Evolutionary conservation across 1,140 invertebrate species (phyloP).

Genomic region (Centruroides sculpturatus): DNA sequence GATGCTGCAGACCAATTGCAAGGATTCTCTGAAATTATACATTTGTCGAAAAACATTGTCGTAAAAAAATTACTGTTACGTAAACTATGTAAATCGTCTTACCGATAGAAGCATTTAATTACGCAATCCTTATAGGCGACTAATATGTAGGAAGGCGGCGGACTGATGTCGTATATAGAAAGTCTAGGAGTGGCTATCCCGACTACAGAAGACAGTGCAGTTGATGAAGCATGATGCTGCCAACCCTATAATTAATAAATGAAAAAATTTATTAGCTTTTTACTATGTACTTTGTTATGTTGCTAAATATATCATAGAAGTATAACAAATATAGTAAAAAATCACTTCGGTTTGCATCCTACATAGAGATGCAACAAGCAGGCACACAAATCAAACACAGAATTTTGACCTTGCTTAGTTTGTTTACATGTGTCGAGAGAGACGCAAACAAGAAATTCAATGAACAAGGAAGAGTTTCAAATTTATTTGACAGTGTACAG

Average conservation of each 20-base stretch:
- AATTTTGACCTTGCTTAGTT: too few species aligned
- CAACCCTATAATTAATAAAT: slow-evolving; percentile 32
- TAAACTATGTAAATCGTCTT: slow-evolving; percentile 23
- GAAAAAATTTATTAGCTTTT: background rate
- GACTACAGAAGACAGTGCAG: slow-evolving; percentile 31
- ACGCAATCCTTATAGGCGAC: slow-evolving; percentile 57
- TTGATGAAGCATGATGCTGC: slow-evolving; percentile 49
- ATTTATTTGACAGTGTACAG: too few species aligned
- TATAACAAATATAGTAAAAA: too few species aligned
- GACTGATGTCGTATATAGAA: slow-evolving; percentile 42
- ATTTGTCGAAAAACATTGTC: too few species aligned
- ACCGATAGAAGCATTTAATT: slow-evolving; percentile 54
- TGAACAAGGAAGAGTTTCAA: too few species aligned
- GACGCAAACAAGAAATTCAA: too few species aligned
- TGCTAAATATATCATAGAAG: too few species aligned
- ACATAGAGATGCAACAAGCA: too few species aligned
- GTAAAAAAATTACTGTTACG: background rate
- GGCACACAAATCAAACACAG: too few species aligned
- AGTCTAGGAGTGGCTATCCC: slow-evolving; percentile 43
- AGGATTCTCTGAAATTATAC: slow-evolving; percentile 25
- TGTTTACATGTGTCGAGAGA: too few species aligned
- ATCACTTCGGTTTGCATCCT: too few species aligned
- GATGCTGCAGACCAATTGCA: slow-evolving; percentile 44
- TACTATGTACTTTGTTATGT: too few species aligned
- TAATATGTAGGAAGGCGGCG: slow-evolving; percentile 47